These are phyloP conservation scores for Tetramorium simillimum DNA, from an alignment of 1,140 invertebrate genomes.

Conservation along the genomic window DNA sequence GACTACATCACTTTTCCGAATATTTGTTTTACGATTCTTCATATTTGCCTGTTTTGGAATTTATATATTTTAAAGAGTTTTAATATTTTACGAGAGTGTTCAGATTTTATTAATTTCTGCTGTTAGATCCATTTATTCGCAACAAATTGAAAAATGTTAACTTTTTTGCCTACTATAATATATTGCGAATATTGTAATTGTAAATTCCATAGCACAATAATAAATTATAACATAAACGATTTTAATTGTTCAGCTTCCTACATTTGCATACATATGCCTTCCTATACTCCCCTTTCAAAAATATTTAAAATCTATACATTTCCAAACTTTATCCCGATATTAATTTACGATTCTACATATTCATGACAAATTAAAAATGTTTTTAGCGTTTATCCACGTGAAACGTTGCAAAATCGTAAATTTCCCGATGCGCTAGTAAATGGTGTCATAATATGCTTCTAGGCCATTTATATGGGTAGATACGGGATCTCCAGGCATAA, in stretches of 20 bases:
- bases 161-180: background rate
- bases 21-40: background rate
- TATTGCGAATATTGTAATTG: background rate
- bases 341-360: background rate
- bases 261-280: background rate
- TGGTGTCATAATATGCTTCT: conserved; percentile 6
- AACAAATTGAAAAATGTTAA: background rate
- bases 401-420: background rate
- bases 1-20: background rate
- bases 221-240: background rate
- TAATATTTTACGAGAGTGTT: background rate
- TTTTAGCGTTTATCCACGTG: background rate
- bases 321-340: background rate
- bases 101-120: background rate
- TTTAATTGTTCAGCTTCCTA: background rate
- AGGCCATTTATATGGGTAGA: conserved; percentile 3
- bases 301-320: background rate
- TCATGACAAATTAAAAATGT: background rate
- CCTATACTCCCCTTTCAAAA: background rate
- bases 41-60: background rate
- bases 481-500: conserved; percentile 4
- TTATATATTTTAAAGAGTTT: background rate
- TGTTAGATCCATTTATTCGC: background rate
- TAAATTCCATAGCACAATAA: background rate
- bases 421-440: background rate